Percentiles rank a stretch among this genome's conserved stretches.
Evolutionary conservation across 2,888 invertebrate species (phyloP).

Genomic region (Eupithecia tripunctaria): DNA sequence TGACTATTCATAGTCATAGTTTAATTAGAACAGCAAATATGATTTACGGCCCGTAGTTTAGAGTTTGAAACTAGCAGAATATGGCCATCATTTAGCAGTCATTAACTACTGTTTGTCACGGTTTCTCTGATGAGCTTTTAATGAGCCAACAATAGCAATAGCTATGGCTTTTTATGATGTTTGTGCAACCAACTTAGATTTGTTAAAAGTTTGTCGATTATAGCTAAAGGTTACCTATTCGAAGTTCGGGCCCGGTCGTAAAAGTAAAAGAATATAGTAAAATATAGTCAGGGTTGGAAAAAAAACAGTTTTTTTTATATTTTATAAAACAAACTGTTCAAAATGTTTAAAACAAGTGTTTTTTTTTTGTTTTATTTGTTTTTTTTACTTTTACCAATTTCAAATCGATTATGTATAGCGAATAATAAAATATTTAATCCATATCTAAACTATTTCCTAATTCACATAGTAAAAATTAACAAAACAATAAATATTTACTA

Average conservation of each 20-base stretch:
- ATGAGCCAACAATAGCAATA: conserved; percentile 1
- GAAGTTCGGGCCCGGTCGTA: background rate
- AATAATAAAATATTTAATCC: no score
- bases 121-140: conserved; percentile 11
- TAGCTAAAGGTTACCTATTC: background rate
- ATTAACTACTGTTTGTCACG: conserved; percentile 54
- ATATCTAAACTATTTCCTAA: no score
- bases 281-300: no score
- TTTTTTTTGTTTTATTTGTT: no score
- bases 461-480: no score
- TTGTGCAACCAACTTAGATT: background rate
- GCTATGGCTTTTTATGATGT: background rate
- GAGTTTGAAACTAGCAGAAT: conserved; percentile 28
- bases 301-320: no score
- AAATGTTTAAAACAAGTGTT: no score
- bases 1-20: background rate
- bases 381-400: no score
- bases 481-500: no score
- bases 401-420: no score
- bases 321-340: no score
- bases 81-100: conserved; percentile 32
- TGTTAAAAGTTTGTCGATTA: background rate
- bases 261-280: background rate
- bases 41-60: conserved; percentile 26
- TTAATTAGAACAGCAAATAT: conserved; percentile 17